phyloP scores from a whole-genome alignment of 1,140 invertebrate species.

The Caenorhabditis inopinata region DNA sequence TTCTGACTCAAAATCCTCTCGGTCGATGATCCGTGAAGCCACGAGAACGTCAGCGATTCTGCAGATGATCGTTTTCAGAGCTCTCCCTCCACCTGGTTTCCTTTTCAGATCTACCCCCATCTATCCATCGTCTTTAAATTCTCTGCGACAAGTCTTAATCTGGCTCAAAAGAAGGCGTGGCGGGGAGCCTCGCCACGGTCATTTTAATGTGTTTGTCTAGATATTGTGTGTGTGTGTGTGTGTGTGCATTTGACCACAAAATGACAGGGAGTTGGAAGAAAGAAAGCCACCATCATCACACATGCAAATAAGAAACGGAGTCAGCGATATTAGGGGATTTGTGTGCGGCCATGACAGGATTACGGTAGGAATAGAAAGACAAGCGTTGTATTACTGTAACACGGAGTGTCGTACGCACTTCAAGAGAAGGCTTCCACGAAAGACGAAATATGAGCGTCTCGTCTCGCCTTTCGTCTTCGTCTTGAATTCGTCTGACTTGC shows the following conservation, averaged over 20 bases:
- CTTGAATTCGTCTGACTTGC: too few relatives aligned
- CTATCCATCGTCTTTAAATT: too few relatives aligned
- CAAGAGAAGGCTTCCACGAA: too few relatives aligned
- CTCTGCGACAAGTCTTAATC: too few relatives aligned
- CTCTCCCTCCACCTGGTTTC: too few relatives aligned
- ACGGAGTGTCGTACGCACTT: too few relatives aligned
- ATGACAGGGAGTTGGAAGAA: background rate
- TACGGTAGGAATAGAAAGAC: background rate
- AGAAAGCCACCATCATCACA: conserved; percentile 4
- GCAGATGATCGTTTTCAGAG: too few relatives aligned
- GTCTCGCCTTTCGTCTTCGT: too few relatives aligned
- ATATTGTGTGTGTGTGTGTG: background rate
- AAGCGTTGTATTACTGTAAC: background rate
- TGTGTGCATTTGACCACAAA: background rate
- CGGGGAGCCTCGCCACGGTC: background rate
- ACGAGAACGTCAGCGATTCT: conserved; percentile 43
- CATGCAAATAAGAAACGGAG: conserved; percentile 12
- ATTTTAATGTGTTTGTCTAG: background rate
- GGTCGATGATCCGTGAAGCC: conserved; percentile 36
- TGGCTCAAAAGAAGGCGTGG: background rate
- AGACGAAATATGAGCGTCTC: too few relatives aligned
- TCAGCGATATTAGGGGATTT: background rate
- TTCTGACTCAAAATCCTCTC: conserved; percentile 29
- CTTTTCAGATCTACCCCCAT: background rate
- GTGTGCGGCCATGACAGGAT: background rate